Conservation (phyloP, 2,797 vertebrate species). For the Nyctibius grandis region DNA sequence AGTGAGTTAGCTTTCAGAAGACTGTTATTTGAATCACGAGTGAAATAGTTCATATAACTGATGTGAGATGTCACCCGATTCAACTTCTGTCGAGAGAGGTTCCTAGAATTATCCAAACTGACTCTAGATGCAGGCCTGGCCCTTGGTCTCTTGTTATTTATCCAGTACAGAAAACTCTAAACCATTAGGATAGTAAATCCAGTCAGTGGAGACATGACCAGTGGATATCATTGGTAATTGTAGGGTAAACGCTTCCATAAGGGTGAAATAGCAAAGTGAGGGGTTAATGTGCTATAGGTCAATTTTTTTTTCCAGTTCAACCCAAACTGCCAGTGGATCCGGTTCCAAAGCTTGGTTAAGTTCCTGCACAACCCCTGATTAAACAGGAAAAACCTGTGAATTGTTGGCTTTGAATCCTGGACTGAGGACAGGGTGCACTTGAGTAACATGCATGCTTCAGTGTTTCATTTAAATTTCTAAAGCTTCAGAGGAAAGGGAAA, state of each 20-base stretch:
- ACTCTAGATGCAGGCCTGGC: not conserved
- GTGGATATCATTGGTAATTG: not conserved
- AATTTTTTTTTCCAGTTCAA: not conserved
- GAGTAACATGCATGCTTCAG: not conserved
- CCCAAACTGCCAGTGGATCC: constrained; percentile 29
- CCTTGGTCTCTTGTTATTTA: not conserved
- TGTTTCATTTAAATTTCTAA: not conserved
- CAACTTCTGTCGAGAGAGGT: not conserved
- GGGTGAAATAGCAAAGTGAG: not conserved
- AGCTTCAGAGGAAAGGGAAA: not conserved
- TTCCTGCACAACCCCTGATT: constrained; percentile 16
- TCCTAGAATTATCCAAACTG: not conserved
- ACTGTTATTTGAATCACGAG: not conserved
- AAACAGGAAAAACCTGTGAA: constrained; percentile 63
- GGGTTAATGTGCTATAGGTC: not conserved
- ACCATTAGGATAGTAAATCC: not conserved
- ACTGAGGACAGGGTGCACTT: not conserved
- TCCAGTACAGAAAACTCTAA: not conserved
- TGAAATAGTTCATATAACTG: not conserved
- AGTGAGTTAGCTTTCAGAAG: not conserved
- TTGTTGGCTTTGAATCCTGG: not conserved
- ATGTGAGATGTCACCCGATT: not conserved
- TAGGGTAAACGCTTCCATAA: not conserved
- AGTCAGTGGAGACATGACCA: not conserved
- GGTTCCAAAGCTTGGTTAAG: constrained; percentile 11